Evolutionary conservation across 2,113 vertebrate species (phyloP), one percentile per base, ranked within the genome.

Genomic region (Lethenteron reissneri): DNA sequence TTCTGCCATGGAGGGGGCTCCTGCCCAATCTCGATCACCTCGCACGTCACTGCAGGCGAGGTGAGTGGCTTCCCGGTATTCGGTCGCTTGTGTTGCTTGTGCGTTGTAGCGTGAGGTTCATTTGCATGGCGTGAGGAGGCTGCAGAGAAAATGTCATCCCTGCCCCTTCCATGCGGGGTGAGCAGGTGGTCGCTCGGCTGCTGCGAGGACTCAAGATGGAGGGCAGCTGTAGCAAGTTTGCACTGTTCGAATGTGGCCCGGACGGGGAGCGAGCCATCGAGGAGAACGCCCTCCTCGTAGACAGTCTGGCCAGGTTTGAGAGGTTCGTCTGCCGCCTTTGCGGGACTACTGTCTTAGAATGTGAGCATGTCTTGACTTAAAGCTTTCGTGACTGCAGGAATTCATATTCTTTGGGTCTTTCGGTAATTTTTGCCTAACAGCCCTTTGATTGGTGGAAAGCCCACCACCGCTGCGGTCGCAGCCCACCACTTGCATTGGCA

Each of bases 231-330:
- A 91, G 94, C 76, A 83, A 84, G 1, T 92, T 97, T 71, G 85
- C 89, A 0, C 83, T 97, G 77, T 94, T 87, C 0, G 85, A 95
- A 79, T 88, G 89, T 79, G 86, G 82, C 10, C 80, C 80, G 72
- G 77, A 84, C 74, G 84, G 85, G 79, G 88, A 91, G 83, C 84
- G 85, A 79, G 82, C 84, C 1, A 79, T 91, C 56, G 79, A 82
- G n/a, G 85, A 84, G 58, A 74, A 81, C 73, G 83, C 85, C 58
- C 81, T 94, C 78, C 81, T 95, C 71, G 92, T 88, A 10, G 89
- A 97, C 74, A 80, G 88, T 80, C 85, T 95, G 78, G 91, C 88
- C 83, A 90, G 87, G 84, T 95, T 86, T 81, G 85, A 85, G 83
- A 87, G 84, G 81, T 83, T 41, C 41, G 41, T 41, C 82, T 84